Base-by-base conservation (phyloP, 2,113 vertebrate species). In the Mustela lutreola region DNA sequence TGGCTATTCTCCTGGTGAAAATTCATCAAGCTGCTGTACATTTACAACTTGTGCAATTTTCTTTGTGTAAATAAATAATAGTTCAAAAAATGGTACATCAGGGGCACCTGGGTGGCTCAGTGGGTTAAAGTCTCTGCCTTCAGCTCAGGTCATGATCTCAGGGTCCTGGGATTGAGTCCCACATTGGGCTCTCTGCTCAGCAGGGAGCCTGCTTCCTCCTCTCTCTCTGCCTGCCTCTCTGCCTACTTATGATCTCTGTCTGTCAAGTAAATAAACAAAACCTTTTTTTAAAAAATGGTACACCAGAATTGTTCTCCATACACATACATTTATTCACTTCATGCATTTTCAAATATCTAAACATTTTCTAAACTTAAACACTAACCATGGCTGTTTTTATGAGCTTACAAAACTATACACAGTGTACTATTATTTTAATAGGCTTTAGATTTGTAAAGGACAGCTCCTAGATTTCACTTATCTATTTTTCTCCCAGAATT, bases 401-500 rank as follows among this genome's bases (percentile, higher is more conserved):
- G 45, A 94, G 11, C 65, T 56, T 50, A 81, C 18, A 5, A 70
- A 89, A 88, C 87, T 76, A 63, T 50, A 56, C 11, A 5, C 62
- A 31, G 33, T 63, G 11, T 42, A 28, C 33, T 67, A 7, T n/a
- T 60, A 58, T n/a, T 48, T 31, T 8, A 3, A 1, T 5, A 45
- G n/a, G 36, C 63, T 65, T 84, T 67, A 60, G 58, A 71, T 91
- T 89, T 82, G 58, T 60, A 75, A 75, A 70, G 11, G 58, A 78
- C 58, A 84, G 22, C 36, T 28, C 19, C 31, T 22, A 90, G 22
- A 15, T 86, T 48, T 56, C 42, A 39, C 48, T 76, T 36, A 48
- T 31, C 63, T 93, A 2, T 75, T 96, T 94, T 89, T 80, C 36
- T 70, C 36, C 36, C 50, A 76, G 71, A 94, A 93, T 91, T 93